phyloP scores from a whole-genome alignment of 2,113 vertebrate genomes.

The Leuciscus idus region DNA sequence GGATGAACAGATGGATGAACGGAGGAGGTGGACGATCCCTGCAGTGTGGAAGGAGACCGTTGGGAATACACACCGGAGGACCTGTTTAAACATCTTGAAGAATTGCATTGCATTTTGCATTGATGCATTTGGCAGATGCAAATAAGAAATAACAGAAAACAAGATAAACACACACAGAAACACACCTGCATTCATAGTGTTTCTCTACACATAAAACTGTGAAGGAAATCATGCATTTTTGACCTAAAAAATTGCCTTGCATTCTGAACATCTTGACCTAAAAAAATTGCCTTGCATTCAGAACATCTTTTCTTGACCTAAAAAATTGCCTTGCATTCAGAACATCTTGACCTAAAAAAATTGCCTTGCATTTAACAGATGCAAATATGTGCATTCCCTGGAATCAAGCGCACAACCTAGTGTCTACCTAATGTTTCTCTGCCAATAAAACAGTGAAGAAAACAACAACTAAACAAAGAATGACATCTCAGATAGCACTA shows the following conservation, averaged over 20 bases:
- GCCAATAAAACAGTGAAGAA: background rate
- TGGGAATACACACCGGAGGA: background rate
- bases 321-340: background rate
- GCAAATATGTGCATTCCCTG: background rate
- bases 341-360: background rate
- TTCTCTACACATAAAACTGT: background rate
- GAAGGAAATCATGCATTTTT: background rate
- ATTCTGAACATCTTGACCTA: background rate
- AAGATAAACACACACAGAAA: background rate
- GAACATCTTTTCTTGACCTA: too few species aligned
- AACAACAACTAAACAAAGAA: constrained; percentile 35
- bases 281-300: background rate
- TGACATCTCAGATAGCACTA: constrained; percentile 72
- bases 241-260: background rate
- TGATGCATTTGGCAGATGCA: background rate
- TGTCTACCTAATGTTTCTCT: background rate
- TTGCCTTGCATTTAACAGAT: background rate
- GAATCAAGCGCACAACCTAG: background rate
- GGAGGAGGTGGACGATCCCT: background rate
- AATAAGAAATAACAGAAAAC: background rate
- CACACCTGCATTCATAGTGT: background rate
- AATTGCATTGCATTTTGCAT: background rate
- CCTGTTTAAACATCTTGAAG: background rate
- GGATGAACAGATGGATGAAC: background rate
- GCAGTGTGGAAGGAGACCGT: background rate